Base-by-base conservation (phyloP, 2,888 invertebrate species). In the Cosmorhoe ocellata region DNA sequence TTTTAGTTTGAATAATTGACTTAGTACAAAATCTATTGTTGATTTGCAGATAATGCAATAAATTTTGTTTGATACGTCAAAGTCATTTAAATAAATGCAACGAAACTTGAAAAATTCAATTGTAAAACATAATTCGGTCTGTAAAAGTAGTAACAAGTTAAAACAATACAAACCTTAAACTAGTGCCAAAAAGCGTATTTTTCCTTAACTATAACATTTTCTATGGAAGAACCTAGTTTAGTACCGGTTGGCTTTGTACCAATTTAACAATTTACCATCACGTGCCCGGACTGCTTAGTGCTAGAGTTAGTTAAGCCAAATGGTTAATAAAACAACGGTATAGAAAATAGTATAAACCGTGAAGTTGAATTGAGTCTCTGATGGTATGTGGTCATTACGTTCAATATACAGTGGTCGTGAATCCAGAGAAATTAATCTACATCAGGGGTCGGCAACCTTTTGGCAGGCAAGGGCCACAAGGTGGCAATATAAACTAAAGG, bases 181-280 rank as follows among this genome's bases (percentile, higher is more conserved):
- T 9, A 7, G 14, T 18, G 28, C 1, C 2, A 9, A 43, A 50
- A 51, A 44, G 43, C 33, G 24, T n/a, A 36, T 6, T 24, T 4
- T 24, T 24, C 6, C 1, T 24, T 7, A 24, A 24, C 24, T 7
- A 24, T 24, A 24, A 24, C 1, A 24, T 7, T 24, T 39, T 48
- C 27, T 43, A 28, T 27, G 6, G 38, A 38, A n/a, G n/a, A 12
- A 11, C 24, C 12, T 55, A 42, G 45, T 61, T 63, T 61, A 61
- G 58, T 59, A 46, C 64, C 36, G 50, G 51, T 55, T 48, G 59
- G 58, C 53, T 45, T 58, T 48, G 56, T 57, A 60, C 55, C 65
- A 64, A 67, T 73, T 78, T 71, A 76, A 74, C 69, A 70, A 73
- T 76, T 75, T 68, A 67, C 63, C 39, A 55, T 61, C 60, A 60